Evolutionary conservation across 2,113 vertebrate species (phyloP).

Genomic region (Ranitomeya variabilis): DNA sequence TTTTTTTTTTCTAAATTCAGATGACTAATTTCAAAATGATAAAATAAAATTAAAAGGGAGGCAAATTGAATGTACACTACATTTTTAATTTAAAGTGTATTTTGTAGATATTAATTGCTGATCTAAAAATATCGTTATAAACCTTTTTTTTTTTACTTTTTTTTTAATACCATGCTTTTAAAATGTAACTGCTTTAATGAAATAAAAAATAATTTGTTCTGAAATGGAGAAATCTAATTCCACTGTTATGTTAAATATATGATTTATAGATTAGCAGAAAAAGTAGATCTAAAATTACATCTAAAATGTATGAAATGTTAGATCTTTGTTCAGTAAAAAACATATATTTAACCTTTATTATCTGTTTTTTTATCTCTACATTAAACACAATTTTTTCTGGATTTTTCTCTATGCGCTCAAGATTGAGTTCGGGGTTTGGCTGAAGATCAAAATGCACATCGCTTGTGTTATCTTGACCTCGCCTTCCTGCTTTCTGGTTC

Average conservation of each 20-base stretch:
- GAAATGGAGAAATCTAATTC: not conserved
- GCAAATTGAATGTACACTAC: not conserved
- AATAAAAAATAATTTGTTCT: not conserved
- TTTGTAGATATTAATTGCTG: not conserved
- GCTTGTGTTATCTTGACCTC: not conserved
- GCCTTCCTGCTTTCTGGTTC: slow-evolving; percentile 10
- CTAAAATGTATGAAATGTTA: not conserved
- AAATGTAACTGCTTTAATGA: not conserved
- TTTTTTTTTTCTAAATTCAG: not conserved
- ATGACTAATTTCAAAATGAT: not conserved
- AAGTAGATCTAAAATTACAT: not conserved
- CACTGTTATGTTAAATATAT: not conserved
- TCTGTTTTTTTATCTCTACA: not conserved
- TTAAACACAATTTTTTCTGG: not conserved
- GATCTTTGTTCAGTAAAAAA: not conserved
- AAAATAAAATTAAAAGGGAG: not conserved
- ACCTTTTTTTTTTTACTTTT: not conserved
- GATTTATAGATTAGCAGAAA: not conserved
- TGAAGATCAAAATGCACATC: not conserved
- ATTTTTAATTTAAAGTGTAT: not conserved
- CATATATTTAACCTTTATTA: not conserved
- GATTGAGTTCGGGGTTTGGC: not conserved
- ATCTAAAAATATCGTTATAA: not conserved
- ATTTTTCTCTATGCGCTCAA: not conserved
- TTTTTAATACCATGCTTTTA: not conserved